Percentiles rank a stretch among this genome's conserved stretches.
Evolutionary conservation across 2,113 vertebrate genomes (phyloP).

Genomic region (Paramormyrops kingsleyae): DNA sequence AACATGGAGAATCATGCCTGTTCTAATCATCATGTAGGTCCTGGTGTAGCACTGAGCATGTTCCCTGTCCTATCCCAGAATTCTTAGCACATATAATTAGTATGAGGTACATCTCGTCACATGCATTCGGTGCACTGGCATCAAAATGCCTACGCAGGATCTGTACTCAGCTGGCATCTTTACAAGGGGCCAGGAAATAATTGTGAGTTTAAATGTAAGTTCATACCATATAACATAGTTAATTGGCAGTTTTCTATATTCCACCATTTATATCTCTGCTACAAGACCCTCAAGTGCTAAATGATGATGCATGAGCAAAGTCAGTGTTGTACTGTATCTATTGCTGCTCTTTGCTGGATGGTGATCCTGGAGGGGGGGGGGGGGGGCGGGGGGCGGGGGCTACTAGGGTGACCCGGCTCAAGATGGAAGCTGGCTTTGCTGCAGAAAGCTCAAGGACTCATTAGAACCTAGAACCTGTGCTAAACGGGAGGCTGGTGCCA

Average conservation of each 20-base stretch:
- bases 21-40: neutral
- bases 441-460: neutral
- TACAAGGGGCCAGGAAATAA: neutral
- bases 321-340: neutral
- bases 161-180: neutral
- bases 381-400: neutral
- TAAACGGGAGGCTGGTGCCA: neutral
- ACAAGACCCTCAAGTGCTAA: neutral
- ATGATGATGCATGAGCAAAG: neutral
- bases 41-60: neutral
- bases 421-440: neutral
- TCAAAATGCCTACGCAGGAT: neutral
- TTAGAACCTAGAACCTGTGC: neutral
- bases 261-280: neutral
- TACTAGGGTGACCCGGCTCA: neutral
- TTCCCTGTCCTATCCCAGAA: neutral
- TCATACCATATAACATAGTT: too few relatives aligned
- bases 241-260: neutral
- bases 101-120: neutral
- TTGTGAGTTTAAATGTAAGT: neutral
- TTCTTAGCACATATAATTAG: neutral
- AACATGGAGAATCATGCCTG: neutral
- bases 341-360: neutral
- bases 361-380: neutral
- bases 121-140: neutral